Conservation (phyloP, 2,797 vertebrate species). For the Arrhamphus sclerolepis region DNA sequence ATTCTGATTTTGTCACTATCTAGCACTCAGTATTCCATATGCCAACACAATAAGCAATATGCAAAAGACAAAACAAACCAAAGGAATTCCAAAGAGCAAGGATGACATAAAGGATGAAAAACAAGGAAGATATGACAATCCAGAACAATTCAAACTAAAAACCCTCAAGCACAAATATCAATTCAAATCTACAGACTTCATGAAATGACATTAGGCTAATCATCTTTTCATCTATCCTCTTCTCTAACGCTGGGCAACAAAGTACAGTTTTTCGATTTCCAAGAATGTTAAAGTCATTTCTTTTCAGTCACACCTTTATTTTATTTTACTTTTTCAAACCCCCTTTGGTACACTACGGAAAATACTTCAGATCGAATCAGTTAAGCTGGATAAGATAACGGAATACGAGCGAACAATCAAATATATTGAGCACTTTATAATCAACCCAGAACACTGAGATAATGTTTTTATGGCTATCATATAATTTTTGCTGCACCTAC, state of each 20-base stretch:
- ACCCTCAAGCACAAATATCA: too few relatives aligned
- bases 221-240: too few relatives aligned
- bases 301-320: not conserved
- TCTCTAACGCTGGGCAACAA: too few relatives aligned
- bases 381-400: not conserved
- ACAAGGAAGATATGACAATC: too few relatives aligned
- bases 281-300: not conserved
- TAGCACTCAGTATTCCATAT: too few relatives aligned
- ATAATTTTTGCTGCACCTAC: not conserved
- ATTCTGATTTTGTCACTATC: too few relatives aligned
- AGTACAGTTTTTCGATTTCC: rapidly evolving
- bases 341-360: not conserved
- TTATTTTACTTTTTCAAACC: not conserved
- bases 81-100: too few relatives aligned
- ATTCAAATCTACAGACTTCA: not conserved
- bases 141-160: too few relatives aligned
- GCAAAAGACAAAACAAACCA: too few relatives aligned
- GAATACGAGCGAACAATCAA: constrained; percentile 1
- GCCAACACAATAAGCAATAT: too few relatives aligned
- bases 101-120: too few relatives aligned
- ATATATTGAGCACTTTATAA: constrained; percentile 2
- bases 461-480: constrained; percentile 1
- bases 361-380: constrained; percentile 7
- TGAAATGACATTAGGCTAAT: not conserved
- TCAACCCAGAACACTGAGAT: constrained; percentile 1